Percentiles rank a stretch among this genome's conserved stretches.
phyloP scores from a whole-genome alignment of 2,888 invertebrate genomes.

The Synanthedon andrenaeformis region DNA sequence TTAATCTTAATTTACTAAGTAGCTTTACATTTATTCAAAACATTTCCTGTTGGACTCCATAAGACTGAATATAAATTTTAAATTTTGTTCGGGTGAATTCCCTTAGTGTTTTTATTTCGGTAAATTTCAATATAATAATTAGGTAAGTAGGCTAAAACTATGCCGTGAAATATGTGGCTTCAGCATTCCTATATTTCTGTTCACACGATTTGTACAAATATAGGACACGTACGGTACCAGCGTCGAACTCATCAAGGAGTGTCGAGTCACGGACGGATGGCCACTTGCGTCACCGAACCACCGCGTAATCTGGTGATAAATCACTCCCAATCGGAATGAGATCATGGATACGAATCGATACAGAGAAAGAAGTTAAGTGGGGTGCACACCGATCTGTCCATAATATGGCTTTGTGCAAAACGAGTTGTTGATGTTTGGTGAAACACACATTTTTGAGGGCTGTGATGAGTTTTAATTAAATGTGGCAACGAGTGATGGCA shows the following conservation, averaged over 20 bases:
- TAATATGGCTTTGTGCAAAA: background rate
- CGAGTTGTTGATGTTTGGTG: background rate
- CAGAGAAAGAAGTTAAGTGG: constrained; percentile 27
- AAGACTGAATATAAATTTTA: no score
- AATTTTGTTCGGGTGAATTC: no score
- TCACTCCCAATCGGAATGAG: constrained; percentile 51
- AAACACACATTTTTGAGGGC: background rate
- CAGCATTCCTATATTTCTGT: background rate
- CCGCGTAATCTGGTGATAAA: constrained; percentile 53
- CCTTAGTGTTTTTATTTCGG: no score
- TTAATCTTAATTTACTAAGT: no score
- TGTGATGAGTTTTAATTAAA: no score
- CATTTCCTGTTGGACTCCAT: no score
- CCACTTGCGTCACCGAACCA: constrained; percentile 59
- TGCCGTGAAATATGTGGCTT: no score
- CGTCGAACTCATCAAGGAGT: constrained; percentile 45
- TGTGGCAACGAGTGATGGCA: no score
- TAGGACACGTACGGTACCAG: constrained; percentile 43
- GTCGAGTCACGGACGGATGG: constrained; percentile 54
- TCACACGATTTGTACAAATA: constrained; percentile 23
- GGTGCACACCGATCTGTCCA: background rate
- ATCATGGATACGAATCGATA: constrained; percentile 51
- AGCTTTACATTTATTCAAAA: no score
- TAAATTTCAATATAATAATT: no score
- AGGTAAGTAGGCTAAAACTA: no score